A percentile compares a stretch with the other conserved stretches of the same genome.
phyloP scores from a whole-genome alignment of 2,888 invertebrate species.

The Lasioglossum vierecki region DNA sequence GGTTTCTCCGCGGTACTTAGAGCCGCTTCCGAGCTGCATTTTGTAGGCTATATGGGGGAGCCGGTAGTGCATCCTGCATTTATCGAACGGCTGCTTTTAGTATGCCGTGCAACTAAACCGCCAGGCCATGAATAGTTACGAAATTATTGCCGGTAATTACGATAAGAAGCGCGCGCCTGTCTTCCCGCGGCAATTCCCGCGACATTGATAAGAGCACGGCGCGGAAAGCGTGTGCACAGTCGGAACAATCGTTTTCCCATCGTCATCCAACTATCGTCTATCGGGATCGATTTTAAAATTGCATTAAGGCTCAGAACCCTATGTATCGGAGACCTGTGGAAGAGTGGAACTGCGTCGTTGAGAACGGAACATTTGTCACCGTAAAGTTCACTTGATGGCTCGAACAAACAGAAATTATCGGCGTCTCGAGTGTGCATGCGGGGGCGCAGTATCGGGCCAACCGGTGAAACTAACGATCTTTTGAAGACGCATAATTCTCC shows the following conservation, averaged over 20 bases:
- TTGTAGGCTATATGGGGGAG: constrained; percentile 62
- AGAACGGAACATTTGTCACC: background rate
- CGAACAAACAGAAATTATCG: background rate
- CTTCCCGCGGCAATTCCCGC: constrained; percentile 51
- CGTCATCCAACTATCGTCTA: background rate
- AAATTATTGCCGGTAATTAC: constrained; percentile 63
- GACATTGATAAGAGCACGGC: constrained; percentile 29
- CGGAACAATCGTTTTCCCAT: background rate
- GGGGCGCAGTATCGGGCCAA: constrained; percentile 15
- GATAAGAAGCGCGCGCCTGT: constrained; percentile 52
- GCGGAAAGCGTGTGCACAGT: background rate
- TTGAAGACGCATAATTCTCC: constrained; percentile 26
- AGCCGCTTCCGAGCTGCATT: constrained; percentile 62
- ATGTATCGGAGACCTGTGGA: background rate
- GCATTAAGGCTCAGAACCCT: background rate
- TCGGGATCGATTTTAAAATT: background rate
- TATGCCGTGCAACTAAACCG: constrained; percentile 51
- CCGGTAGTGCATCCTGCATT: constrained; percentile 62
- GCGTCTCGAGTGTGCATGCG: constrained; percentile 3
- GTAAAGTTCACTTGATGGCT: background rate
- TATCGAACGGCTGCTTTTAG: constrained; percentile 70
- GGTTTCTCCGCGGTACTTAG: constrained; percentile 60
- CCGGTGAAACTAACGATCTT: constrained; percentile 16
- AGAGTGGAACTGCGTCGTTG: background rate
- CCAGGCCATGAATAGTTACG: constrained; percentile 54